phyloP scores from a whole-genome alignment of 2,797 vertebrate species.

The Capromys pilorides region DNA sequence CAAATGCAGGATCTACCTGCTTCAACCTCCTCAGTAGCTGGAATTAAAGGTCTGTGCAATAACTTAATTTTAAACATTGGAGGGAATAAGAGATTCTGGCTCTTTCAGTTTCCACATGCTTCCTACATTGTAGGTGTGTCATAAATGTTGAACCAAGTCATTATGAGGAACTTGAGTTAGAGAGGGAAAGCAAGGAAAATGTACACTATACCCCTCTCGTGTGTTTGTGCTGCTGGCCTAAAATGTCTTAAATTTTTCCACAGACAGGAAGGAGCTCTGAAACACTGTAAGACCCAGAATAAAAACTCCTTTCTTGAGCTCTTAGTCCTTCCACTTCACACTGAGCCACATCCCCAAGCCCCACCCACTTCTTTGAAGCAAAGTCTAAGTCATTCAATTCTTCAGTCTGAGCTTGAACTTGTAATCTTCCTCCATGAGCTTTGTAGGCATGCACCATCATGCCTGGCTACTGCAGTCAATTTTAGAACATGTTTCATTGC shows the following conservation, averaged over 20 bases:
- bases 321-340: background rate
- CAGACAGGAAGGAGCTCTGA: background rate
- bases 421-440: background rate
- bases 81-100: constrained; percentile 21
- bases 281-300: background rate
- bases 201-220: background rate
- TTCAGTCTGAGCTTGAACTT: background rate
- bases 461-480: background rate
- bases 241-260: constrained; percentile 16
- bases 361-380: background rate
- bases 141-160: background rate
- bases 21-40: background rate
- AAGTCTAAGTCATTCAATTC: background rate
- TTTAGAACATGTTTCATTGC: background rate
- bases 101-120: constrained; percentile 3
- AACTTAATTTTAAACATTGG: constrained; percentile 51
- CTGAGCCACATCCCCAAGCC: background rate
- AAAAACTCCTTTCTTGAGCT: constrained; percentile 50
- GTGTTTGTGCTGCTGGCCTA: background rate
- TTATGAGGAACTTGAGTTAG: background rate
- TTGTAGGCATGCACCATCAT: background rate
- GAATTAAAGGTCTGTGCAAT: background rate
- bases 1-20: background rate
- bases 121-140: background rate
- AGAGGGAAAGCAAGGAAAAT: background rate